These are phyloP conservation scores for Neotoma lepida DNA, from an alignment of 2,113 vertebrate species.

Conservation along the genomic window DNA sequence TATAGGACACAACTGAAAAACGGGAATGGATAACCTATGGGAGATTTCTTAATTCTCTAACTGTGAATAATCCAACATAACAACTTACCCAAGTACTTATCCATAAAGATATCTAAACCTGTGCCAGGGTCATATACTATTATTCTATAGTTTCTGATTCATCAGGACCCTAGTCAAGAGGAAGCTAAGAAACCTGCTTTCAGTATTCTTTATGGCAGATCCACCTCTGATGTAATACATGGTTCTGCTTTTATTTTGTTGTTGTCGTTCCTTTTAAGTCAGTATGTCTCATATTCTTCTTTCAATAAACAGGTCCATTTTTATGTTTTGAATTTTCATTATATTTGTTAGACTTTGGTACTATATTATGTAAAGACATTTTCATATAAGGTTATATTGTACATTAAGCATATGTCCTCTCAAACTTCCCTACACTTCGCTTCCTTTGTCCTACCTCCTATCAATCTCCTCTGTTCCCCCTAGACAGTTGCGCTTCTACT, in stretches of 20 bases:
- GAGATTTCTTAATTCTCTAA: conserved; percentile 14
- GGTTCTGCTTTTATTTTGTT: neutral
- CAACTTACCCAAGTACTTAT: neutral
- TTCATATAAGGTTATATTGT: neutral
- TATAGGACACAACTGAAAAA: neutral
- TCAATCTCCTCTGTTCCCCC: too few relatives aligned
- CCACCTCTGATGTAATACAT: neutral
- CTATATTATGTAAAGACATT: neutral
- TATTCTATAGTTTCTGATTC: neutral
- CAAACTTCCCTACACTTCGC: neutral
- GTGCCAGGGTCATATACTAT: neutral
- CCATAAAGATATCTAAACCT: neutral
- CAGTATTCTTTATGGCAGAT: neutral
- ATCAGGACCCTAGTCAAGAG: neutral
- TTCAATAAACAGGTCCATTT: neutral
- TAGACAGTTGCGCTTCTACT: neutral
- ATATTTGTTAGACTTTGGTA: neutral
- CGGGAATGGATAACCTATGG: neutral
- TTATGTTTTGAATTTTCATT: neutral
- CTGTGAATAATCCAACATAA: conserved; percentile 15
- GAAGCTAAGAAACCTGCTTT: neutral
- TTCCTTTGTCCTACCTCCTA: neutral
- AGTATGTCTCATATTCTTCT: neutral
- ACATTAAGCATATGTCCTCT: neutral
- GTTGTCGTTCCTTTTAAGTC: neutral